Conservation (phyloP, 2,113 vertebrate genomes). For the Phalacrocorax carbo region DNA sequence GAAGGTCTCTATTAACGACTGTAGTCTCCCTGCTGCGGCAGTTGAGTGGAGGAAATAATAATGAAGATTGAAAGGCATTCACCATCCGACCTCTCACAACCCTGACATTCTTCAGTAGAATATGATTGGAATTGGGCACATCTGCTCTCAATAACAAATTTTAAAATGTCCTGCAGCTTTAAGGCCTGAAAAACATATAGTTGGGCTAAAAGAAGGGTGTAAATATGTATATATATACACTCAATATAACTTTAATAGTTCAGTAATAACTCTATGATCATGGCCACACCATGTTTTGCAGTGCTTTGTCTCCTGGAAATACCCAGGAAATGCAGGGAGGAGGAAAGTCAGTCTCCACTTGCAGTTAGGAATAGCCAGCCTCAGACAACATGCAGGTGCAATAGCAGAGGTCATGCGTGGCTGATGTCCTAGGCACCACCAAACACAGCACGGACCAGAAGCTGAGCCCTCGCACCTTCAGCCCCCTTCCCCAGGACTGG, state of each 20-base stretch:
- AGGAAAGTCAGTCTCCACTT: not conserved
- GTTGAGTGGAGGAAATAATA: slow-evolving; percentile 80
- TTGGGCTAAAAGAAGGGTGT: slow-evolving; percentile 59
- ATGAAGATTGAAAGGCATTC: slow-evolving; percentile 78
- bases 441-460: not conserved
- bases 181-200: slow-evolving; percentile 69
- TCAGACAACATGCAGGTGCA: not conserved
- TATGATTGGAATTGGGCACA: slow-evolving; percentile 73
- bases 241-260: slow-evolving; percentile 39
- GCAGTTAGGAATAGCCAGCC: not conserved
- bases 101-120: slow-evolving; percentile 70
- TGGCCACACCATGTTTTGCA: not conserved
- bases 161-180: slow-evolving; percentile 72
- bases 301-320: not conserved
- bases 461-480: not conserved
- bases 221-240: slow-evolving; percentile 23
- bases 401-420: not conserved
- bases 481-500: not conserved
- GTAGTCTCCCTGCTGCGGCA: slow-evolving; percentile 66
- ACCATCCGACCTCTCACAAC: slow-evolving; percentile 67
- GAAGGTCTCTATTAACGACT: slow-evolving; percentile 58
- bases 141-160: slow-evolving; percentile 81
- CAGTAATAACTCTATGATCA: not conserved
- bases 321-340: not conserved
- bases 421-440: not conserved